Evolutionary conservation across 2,888 invertebrate species (phyloP).

Genomic region (Hirtodrosophila alboralis): DNA sequence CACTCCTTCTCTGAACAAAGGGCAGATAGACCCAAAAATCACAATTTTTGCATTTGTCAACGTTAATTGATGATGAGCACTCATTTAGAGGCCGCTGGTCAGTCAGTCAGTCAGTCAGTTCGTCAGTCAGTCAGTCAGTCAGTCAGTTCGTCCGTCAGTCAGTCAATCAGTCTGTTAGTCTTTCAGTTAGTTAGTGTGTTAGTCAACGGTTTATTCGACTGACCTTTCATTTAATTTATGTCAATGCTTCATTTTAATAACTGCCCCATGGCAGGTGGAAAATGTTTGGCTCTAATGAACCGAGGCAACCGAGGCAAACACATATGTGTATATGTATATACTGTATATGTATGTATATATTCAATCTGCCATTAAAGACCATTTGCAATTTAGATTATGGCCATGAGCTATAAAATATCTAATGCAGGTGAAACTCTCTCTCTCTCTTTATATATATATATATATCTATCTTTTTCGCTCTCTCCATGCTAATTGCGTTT

Average conservation of each 20-base stretch:
- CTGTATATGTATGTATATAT: slow-evolving; percentile 29
- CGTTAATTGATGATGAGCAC: slow-evolving; percentile 75
- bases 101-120: slow-evolving; percentile 24
- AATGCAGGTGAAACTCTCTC: slow-evolving; percentile 12
- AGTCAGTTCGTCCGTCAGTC: slow-evolving; percentile 22
- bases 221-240: slow-evolving; percentile 69
- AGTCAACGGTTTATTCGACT: slow-evolving; percentile 18
- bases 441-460: no score
- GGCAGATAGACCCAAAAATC: no score
- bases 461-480: no score
- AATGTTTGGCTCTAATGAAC: slow-evolving; percentile 39
- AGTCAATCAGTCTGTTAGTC: slow-evolving; percentile 18
- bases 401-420: slow-evolving; percentile 39
- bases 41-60: slow-evolving; percentile 71
- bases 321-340: no score
- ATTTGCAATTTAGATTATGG: slow-evolving; percentile 60
- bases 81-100: slow-evolving; percentile 57
- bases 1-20: background rate
- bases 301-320: slow-evolving; percentile 28
- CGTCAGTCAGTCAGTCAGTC: slow-evolving; percentile 2
- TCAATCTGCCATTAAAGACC: slow-evolving; percentile 49
- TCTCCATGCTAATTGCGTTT: slow-evolving; percentile 23
- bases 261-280: slow-evolving; percentile 36
- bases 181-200: slow-evolving; percentile 18
- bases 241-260: slow-evolving; percentile 63